Evolutionary conservation across 2,797 vertebrate genomes (phyloP), one percentile per base, ranked within the genome.

Genomic region (Zenarchopterus dispar): DNA sequence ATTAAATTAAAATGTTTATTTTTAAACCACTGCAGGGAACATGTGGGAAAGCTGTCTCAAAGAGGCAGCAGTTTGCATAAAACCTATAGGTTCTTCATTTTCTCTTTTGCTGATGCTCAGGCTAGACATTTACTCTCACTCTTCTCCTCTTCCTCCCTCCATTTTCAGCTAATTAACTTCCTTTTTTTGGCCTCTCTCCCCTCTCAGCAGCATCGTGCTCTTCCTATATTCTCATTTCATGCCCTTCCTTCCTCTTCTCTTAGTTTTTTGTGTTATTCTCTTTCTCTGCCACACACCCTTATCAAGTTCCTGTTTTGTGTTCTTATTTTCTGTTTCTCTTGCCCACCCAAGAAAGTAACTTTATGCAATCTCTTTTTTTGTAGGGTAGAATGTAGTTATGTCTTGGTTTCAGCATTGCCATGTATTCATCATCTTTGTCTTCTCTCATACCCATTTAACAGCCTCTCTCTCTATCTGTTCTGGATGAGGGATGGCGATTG

Each of bases 111-210:
- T 75, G 70, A 85, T 78, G 67, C 73, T 73, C 68, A 78, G 57
- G 58, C 51, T 69, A 80, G 69, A 78, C 81, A 44, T 65, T 78
- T 67, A 24, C 67, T 76, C 73, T 66, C 46, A 11, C 49, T 75
- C 74, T 18, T 64, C 66, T 82, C 47, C 59, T 70, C 51, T 17
- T 74, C 59, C 81, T 66, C 79, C 59, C 78, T 78, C 79, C 62
- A 67, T 78, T 79, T 80, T 80, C 74, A 74, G 77, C 86, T 90
- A 90, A 90, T 91, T 91, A 90, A 86, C 85, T 89, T 88, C 84
- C 83, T 76, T 84, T 88, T 87, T 88, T 89, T 66, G 36, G 81
- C 75, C 59, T 80, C 81, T 77, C 80, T 88, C 84, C 80, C 81
- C 64, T 86, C 80, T 91, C 83, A 88, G 85, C 86, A 78, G 74